Evolutionary conservation across 64 coral and sea anemone genomes (phyloP), one percentile per base, ranked within the genome.

Genomic region (Stichodactyla helianthus): DNA sequence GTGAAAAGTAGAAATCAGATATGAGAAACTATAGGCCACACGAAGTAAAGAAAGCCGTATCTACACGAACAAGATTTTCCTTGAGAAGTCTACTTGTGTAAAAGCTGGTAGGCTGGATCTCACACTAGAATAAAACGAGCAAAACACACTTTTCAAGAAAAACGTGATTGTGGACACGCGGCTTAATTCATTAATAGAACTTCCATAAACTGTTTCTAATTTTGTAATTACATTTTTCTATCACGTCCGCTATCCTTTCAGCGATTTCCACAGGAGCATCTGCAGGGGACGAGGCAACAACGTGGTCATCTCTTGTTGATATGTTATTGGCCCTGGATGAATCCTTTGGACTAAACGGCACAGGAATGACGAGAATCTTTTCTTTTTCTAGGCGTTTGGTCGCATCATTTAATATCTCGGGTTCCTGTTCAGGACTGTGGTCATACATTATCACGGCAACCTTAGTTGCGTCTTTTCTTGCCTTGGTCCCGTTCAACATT

Each of bases 301-400:
- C 6, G 18, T 81, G 35, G 12, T 81, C 52, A 81, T 9, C 50
- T 2, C 17, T 17, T 20, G 50, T 52, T 5, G 78, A 52, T 81
- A 81, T 81, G 10, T n/a, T 9, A 50, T 53, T 81, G 4, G 35
- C 52, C 26, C 54, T 81, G 53, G 78, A 16, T 20, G 67, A 51
- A 81, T 51, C 10, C 14, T 52, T 81, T 8, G 78, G 50, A 16
- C 1, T 54, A 81, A 81, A 81, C 19, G 78, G 78, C 2, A 81
- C 51, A 52, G 78, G 35, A 16, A 81, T 81, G 15, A 81, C 35
- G 6, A 81, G 52, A 81, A 81, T 81, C 51, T 81, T 81, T 52
- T 81, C 50, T 81, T 81, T 28, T 54, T 81, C 78, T 4, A 81
- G 52, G n/a, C 26, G n/a, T 54, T 81, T 81, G 52, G 35, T 54